phyloP scores from a whole-genome alignment of 2,888 invertebrate species.

The Blastobasis lacticolella region DNA sequence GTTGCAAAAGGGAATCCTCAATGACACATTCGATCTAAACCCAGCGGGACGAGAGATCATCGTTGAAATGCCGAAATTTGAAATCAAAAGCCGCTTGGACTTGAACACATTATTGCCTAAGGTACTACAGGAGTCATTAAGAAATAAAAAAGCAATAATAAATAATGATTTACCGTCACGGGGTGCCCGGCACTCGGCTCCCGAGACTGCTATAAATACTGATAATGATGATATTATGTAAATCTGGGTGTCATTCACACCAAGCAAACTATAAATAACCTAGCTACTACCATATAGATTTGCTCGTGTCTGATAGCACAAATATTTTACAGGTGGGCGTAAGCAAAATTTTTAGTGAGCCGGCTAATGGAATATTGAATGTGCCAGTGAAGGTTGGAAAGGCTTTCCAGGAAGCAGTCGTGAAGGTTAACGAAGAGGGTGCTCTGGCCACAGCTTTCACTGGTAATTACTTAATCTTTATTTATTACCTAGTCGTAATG shows the following conservation, averaged over 20 bases:
- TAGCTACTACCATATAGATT: no score
- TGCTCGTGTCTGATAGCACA: no score
- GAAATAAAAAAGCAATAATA: no score
- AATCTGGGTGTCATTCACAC: no score
- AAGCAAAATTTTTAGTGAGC: constrained; percentile 29
- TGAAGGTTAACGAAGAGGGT: constrained; percentile 88
- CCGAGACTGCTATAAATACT: no score
- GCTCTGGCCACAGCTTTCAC: constrained; percentile 87
- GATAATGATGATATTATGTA: no score
- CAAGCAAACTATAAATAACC: no score
- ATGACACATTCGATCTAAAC: constrained; percentile 27
- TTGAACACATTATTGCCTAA: constrained; percentile 35
- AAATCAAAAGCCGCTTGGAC: constrained; percentile 30
- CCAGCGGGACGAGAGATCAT: constrained; percentile 24
- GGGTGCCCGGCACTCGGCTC: no score
- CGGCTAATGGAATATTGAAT: constrained; percentile 29
- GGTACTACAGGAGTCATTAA: constrained; percentile 18
- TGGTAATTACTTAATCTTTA: constrained; percentile 30
- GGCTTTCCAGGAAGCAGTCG: constrained; percentile 84
- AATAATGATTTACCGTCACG: no score
- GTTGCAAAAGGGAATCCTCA: constrained; percentile 27
- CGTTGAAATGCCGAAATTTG: constrained; percentile 40
- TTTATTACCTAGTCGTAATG: no score
- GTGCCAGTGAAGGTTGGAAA: constrained; percentile 63
- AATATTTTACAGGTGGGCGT: constrained; percentile 29